Conservation (phyloP, 2,113 vertebrate species). For the Pterocles burchelli region DNA sequence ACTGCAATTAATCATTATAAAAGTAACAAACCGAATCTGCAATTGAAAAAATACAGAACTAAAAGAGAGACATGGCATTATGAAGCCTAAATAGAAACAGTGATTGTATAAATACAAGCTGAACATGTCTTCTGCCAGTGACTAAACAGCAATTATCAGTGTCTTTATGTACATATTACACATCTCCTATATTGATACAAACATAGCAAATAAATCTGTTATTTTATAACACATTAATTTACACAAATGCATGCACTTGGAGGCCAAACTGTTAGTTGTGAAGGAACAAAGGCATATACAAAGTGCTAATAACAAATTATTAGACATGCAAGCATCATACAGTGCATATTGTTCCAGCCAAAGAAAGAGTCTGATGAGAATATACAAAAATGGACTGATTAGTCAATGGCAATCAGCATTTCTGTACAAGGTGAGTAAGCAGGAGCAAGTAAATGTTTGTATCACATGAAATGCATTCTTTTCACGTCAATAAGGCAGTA, state of each 20-base stretch:
- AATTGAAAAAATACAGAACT: conserved; percentile 19
- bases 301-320: conserved; percentile 71
- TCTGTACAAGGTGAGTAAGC: conserved; percentile 68
- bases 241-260: conserved; percentile 77
- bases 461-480: conserved; percentile 50
- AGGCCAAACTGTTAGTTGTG: conserved; percentile 78
- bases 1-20: conserved; percentile 36
- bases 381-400: conserved; percentile 80
- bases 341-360: conserved; percentile 82
- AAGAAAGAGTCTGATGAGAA: conserved; percentile 79
- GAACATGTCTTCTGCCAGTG: conserved; percentile 31
- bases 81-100: conserved; percentile 45
- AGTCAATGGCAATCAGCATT: conserved; percentile 66
- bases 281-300: conserved; percentile 76
- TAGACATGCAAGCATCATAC: conserved; percentile 81
- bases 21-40: conserved; percentile 34
- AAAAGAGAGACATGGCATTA: not conserved
- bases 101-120: conserved; percentile 25
- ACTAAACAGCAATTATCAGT: conserved; percentile 16
- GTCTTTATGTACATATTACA: not conserved
- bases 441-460: conserved; percentile 58
- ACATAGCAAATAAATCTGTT: conserved; percentile 39
- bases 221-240: conserved; percentile 47
- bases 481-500: conserved; percentile 53
- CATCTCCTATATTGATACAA: conserved; percentile 46